Evolutionary conservation across 1,140 invertebrate species (phyloP), one percentile per base, ranked within the genome.

Genomic region (Solenopsis invicta): DNA sequence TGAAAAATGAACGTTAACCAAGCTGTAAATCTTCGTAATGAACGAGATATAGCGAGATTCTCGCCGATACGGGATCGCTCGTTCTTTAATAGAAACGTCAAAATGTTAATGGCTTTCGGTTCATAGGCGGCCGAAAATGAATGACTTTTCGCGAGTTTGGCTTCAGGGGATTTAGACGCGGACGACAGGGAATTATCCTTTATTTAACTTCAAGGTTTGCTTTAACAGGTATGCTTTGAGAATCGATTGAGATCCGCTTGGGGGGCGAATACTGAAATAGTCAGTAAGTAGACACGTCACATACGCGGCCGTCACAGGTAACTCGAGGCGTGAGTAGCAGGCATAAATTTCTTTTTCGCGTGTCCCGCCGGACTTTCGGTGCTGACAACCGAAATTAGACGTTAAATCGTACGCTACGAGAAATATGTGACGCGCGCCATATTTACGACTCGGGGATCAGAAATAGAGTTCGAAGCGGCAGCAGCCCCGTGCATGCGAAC

Each of bases 321-420:
- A 71, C 45, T 18, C 24, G 67, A 56, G 37, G 67, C 80, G 80
- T 34, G 54, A 50, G 48, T 86, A 37, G n/a, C 21, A 24, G 48
- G 45, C 45, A 74, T 72, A 78, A 69, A 86, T 87, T 85, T 66
- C 84, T 85, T 85, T 80, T 85, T 85, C 75, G 59, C 82, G 48
- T 34, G 48, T n/a, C 61, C 45, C 59, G 21, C 13, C 56, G 72
- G 21, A 34, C 37, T 45, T 66, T 78, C 48, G 74, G 48, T 54
- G 75, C 84, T 82, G 84, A 76, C 84, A 80, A 80, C 59, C 48
- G 84, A 76, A 85, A 80, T 75, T 85, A 78, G 84, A 80, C 75
- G 84, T 80, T 78, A 85, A 81, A 80, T 81, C 45, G 74, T 64
- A 80, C 10, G 48, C 84, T 16, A 24, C n/a, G 84, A 67, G 72